phyloP scores from a whole-genome alignment of 2,113 vertebrate species.

The Chiloscyllium plagiosum region DNA sequence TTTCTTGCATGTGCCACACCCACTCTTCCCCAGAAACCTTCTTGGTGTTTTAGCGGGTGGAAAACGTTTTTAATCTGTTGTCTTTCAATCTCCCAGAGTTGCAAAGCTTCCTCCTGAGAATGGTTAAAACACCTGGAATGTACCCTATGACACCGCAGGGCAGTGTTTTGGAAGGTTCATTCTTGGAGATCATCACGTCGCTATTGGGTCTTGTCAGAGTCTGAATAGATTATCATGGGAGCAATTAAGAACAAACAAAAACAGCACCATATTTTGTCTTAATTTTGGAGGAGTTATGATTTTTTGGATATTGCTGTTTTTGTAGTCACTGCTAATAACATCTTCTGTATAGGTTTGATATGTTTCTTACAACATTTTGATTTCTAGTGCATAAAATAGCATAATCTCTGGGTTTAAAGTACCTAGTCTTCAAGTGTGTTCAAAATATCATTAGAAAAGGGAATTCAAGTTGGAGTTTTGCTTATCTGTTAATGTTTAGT shows the following conservation, averaged over 20 bases:
- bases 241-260: background rate
- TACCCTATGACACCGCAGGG: background rate
- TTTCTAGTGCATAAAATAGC: background rate
- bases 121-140: background rate
- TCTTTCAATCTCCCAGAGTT: background rate
- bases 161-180: background rate
- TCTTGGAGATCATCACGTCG: background rate
- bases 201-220: background rate
- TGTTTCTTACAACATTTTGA: background rate
- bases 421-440: background rate
- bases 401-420: background rate
- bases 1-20: background rate
- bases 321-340: background rate
- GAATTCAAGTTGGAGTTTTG: background rate
- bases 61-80: background rate
- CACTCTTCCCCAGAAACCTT: background rate
- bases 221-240: background rate
- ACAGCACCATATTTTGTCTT: background rate
- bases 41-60: background rate
- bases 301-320: background rate
- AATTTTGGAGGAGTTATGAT: background rate
- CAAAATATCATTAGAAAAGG: background rate
- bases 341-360: background rate
- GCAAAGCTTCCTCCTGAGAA: background rate
- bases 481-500: background rate